Percentiles rank a stretch among this genome's conserved stretches.
phyloP scores from a whole-genome alignment of 2,888 invertebrate species.

The Metallyticus violacea region DNA sequence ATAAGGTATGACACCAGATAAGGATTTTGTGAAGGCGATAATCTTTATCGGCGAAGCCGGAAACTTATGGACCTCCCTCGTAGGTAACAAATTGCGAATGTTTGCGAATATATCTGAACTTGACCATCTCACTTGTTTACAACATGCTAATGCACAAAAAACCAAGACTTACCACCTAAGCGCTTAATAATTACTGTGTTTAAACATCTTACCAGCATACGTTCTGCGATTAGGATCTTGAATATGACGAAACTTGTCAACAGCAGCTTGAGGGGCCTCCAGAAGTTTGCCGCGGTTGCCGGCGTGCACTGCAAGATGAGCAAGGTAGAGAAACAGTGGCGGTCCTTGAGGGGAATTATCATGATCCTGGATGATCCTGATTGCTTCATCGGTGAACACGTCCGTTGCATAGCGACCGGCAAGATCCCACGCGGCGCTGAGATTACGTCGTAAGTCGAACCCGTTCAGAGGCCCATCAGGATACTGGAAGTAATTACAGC shows the following conservation, averaged over 20 bases:
- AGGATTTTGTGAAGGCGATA: no score
- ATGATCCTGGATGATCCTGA: conserved; percentile 46
- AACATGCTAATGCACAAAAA: no score
- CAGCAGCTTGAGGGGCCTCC: conserved; percentile 63
- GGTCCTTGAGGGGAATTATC: conserved; percentile 34
- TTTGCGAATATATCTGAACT: neutral
- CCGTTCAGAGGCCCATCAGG: conserved; percentile 41
- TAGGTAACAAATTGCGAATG: no score
- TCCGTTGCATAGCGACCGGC: conserved; percentile 50
- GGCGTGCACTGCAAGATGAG: conserved; percentile 77
- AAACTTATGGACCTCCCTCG: no score
- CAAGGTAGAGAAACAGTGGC: conserved; percentile 76
- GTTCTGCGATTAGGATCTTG: conserved; percentile 63
- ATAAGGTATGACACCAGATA: no score
- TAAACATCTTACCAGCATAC: conserved; percentile 66
- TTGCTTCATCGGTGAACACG: conserved; percentile 50
- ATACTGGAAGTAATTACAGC: conserved; percentile 32
- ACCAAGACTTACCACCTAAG: no score
- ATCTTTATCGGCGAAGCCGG: no score
- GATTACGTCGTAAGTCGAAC: conserved; percentile 48
- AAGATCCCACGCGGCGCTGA: conserved; percentile 42
- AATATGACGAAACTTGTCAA: conserved; percentile 67
- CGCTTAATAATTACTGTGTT: no score
- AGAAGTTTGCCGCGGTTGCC: conserved; percentile 66
- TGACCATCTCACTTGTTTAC: no score